A percentile compares a stretch with the other conserved stretches of the same genome.
Evolutionary conservation across 2,888 invertebrate genomes (phyloP).

Genomic region (Limnephilus marmoratus): DNA sequence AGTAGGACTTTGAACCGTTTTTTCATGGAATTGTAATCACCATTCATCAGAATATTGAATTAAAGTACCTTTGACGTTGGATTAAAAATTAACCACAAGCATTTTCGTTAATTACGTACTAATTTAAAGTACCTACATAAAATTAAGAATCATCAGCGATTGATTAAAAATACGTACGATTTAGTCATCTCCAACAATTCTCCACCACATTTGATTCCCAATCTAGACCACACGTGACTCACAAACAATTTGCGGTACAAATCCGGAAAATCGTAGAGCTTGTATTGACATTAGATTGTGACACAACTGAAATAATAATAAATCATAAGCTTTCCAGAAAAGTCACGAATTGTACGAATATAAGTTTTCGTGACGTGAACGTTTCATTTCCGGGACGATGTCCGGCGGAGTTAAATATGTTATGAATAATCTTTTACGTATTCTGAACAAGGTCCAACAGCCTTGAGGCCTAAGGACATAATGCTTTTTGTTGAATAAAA

Average conservation of each 20-base stretch:
- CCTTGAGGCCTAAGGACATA: not conserved
- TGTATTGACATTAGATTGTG: not conserved
- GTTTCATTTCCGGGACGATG: constrained; percentile 41
- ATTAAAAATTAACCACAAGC: too few relatives aligned
- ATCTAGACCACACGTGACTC: not conserved
- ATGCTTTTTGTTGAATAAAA: not conserved
- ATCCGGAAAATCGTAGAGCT: not conserved
- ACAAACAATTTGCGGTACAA: not conserved
- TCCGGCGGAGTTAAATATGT: constrained; percentile 29
- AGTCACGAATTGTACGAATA: not conserved
- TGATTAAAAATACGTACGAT: not conserved
- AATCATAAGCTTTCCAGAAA: not conserved
- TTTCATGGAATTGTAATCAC: too few relatives aligned
- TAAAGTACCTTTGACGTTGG: too few relatives aligned
- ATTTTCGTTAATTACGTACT: too few relatives aligned
- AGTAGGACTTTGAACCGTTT: too few relatives aligned
- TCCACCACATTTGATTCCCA: not conserved
- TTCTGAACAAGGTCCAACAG: constrained; percentile 13
- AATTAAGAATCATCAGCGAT: not conserved
- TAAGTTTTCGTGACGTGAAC: constrained; percentile 36
- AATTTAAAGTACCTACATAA: too few relatives aligned
- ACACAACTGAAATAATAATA: not conserved
- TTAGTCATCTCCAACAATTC: not conserved
- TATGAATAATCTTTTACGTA: constrained; percentile 38
- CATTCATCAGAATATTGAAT: too few relatives aligned